Percentiles rank a stretch among this genome's conserved stretches.
Evolutionary conservation across 2,113 vertebrate genomes (phyloP).

Genomic region (Pangasianodon gigas): DNA sequence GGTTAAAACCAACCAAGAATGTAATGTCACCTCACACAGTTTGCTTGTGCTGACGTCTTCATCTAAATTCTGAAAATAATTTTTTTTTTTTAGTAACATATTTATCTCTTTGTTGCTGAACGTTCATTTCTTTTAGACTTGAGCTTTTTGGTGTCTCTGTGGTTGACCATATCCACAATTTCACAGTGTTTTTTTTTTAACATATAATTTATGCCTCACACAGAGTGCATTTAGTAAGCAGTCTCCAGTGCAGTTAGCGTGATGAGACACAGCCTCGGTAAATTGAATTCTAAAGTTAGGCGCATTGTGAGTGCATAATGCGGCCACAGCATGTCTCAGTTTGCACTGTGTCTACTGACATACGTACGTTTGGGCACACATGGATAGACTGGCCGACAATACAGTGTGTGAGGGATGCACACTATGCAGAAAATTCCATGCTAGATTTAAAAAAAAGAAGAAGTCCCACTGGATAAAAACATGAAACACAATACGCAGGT

Average conservation of each 20-base stretch:
- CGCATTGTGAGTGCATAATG: not conserved
- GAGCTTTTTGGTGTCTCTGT: not conserved
- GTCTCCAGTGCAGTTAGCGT: not conserved
- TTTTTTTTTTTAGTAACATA: not conserved
- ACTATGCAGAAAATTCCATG: not conserved
- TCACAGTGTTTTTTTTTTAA: not conserved
- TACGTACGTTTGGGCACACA: not conserved
- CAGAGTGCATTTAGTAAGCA: not conserved
- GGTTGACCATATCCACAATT: not conserved
- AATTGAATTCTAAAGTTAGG: not conserved
- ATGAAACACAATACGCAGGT: too few relatives aligned
- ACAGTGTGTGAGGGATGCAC: too few relatives aligned
- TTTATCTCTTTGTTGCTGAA: not conserved
- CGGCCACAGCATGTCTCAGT: not conserved
- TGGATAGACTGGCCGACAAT: not conserved
- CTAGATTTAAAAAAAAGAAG: not conserved
- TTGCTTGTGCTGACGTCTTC: not conserved
- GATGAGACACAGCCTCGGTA: not conserved
- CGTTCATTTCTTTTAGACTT: not conserved
- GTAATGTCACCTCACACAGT: not conserved
- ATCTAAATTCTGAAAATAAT: not conserved
- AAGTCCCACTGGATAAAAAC: not conserved
- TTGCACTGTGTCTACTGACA: not conserved
- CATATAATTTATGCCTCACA: not conserved
- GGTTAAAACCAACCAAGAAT: not conserved